Evolutionary conservation across 35 echinoderm and acorn worm genomes (phyloP), one percentile per base, ranked within the genome.

Genomic region (Heliocidaris erythrogramma): DNA sequence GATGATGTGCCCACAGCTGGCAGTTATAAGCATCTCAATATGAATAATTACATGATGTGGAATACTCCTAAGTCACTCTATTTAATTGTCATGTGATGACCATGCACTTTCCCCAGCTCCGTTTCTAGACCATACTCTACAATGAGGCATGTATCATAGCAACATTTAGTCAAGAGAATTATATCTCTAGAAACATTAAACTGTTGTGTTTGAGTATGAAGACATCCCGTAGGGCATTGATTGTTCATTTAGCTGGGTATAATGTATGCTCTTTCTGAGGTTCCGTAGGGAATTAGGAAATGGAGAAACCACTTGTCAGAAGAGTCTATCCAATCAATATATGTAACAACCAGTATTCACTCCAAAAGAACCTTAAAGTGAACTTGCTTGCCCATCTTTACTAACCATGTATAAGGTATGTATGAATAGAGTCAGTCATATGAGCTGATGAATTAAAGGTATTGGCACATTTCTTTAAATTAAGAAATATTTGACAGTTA

Each of bases 261-360:
- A 21, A 78, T 78, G 65, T 27, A 78, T 78, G 65, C 27, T 78
- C 27, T 56, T 42, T 42, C 35, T 7, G 65, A 78, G 65, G 17
- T 24, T 78, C 65, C 65, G 21, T 17, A 78, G 65, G 65, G 65
- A 78, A 78, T 8, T 18, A 8, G 21, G 27, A 78, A 78, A 78
- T 78, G 65, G 65, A 78, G 65, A 78, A 78, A 78, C 65, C 65
- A 78, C 65, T 78, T 78, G 65, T 27, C 21, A 78, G 21, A 78
- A 78, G 65, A 27, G 65, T 78, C 65, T 78, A 78, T 78, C 65
- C 65, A 78, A 24, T 78, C 65, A 78, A 78, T 78, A n/a, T 78
- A n/a, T 78, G 27, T 78, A 18, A 21, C 65, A 78, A 78, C 21
- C 65, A 17, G 7, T 24, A 21, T n/a, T 78, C 17, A 78, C 27